phyloP scores from a whole-genome alignment of 2,797 vertebrate genomes.

The Rhincodon typus region DNA sequence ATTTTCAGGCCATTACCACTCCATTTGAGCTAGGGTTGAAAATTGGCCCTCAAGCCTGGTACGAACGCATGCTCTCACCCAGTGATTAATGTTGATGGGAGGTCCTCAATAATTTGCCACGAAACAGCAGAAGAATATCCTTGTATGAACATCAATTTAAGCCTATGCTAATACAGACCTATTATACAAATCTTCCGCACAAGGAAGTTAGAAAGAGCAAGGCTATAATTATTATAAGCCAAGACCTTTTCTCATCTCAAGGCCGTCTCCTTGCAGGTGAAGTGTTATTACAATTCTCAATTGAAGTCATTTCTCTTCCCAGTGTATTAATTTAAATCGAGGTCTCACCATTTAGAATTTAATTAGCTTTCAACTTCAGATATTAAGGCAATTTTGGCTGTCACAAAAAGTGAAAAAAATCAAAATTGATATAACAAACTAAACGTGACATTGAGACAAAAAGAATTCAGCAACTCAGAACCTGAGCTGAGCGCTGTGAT shows the following conservation, averaged over 20 bases:
- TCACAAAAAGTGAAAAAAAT: slow-evolving; percentile 20
- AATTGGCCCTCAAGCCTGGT: not conserved
- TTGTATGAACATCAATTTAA: not conserved
- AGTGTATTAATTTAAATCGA: slow-evolving; percentile 16
- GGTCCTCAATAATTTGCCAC: not conserved
- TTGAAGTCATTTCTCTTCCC: slow-evolving; percentile 29
- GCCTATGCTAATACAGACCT: not conserved
- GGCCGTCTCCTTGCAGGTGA: not conserved
- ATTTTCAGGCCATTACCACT: not conserved
- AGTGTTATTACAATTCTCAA: slow-evolving; percentile 30
- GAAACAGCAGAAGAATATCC: not conserved
- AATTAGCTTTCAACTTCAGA: slow-evolving; percentile 23
- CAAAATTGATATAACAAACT: slow-evolving; percentile 22
- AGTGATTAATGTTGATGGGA: not conserved
- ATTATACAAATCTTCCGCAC: not conserved
- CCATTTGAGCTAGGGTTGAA: not conserved
- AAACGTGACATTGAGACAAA: not conserved
- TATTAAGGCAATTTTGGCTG: slow-evolving; percentile 30
- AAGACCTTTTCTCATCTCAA: slow-evolving; percentile 15
- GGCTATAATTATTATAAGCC: slow-evolving; percentile 18
- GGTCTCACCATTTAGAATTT: slow-evolving; percentile 11
- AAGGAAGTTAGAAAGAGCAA: slow-evolving; percentile 23
- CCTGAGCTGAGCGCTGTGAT: not conserved
- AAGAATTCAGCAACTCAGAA: not conserved
- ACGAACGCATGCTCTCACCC: not conserved